Base-by-base conservation (phyloP, 92 coral and sea anemone genomes). In the Umimayanthus kanabou region DNA sequence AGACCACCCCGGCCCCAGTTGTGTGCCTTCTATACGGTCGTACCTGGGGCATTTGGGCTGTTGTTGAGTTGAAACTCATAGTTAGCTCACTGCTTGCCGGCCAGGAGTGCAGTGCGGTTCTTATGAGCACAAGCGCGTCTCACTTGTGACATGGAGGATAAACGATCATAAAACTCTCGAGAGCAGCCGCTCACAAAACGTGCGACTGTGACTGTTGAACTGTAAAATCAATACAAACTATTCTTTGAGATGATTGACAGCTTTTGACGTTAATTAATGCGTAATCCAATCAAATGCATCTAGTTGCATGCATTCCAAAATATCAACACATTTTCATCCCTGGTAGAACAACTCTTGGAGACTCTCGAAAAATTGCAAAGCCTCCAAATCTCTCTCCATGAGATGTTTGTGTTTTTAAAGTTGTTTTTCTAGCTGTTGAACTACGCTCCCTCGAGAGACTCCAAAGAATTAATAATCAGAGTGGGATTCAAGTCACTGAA, bases 151-250 rank as follows among this genome's bases (percentile, higher is more conserved):
- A 95, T 91, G 83, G 86, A 90, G 92, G 93, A 90, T 91, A 89
- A 95, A 91, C 91, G 92, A 88, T 87, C 83, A 88, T 69, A 91
- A 89, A 91, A 80, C 86, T 87, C 93, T 89, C 91, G 87, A 87
- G 87, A 90, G 87, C 87, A 89, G 79, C 26, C 42, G 89, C 91
- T 70, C 53, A 89, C 82, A 87, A 90, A 93, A 91, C 98, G 98
- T 95, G 98, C 96, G 91, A 88, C 88, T 90, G 84, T 90, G 93
- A 91, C 75, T 91, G 92, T 37, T 90, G 91, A 92, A 93, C 96
- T 89, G 90, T 80, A 95, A 93, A 95, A 93, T 93, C 94, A 94
- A 94, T 91, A 94, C 94, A 94, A 93, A 81, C 98, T 89, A 87
- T 91, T 93, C 91, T 87, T 61, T 78, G 67, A 57, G 80, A 30